A percentile compares a stretch with the other conserved stretches of the same genome.
Evolutionary conservation across 2,888 invertebrate genomes (phyloP).

Genomic region (Athalia circularis): DNA sequence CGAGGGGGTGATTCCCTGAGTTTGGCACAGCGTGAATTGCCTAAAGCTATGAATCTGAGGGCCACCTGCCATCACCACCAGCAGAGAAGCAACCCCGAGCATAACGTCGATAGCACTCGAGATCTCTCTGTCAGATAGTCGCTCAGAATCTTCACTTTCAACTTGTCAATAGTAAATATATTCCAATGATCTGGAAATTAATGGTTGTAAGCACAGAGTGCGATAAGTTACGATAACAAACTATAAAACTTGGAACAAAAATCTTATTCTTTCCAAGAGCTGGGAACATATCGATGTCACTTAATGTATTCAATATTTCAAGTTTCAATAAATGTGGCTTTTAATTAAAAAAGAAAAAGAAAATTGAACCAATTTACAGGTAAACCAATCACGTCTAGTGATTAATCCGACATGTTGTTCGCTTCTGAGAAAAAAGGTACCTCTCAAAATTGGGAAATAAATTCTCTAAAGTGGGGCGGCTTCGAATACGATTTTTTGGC

Average conservation of each 20-base stretch:
- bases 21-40: constrained; percentile 51
- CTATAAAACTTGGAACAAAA: neutral
- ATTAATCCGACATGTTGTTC: too few species aligned
- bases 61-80: constrained; percentile 1
- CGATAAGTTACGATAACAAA: neutral
- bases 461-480: too few species aligned
- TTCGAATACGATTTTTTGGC: too few species aligned
- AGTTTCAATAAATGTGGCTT: constrained; percentile 24
- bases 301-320: constrained; percentile 11
- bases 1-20: constrained; percentile 53
- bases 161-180: constrained; percentile 11
- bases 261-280: neutral
- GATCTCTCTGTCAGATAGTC: constrained; percentile 26
- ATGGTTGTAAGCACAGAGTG: neutral
- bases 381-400: too few species aligned
- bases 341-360: neutral
- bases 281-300: constrained; percentile 29
- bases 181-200: neutral
- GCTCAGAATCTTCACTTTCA: neutral
- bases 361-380: neutral
- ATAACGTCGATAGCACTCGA: constrained; percentile 2
- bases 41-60: constrained; percentile 25
- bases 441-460: too few species aligned
- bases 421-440: too few species aligned
- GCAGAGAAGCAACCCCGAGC: constrained; percentile 10